phyloP scores from a whole-genome alignment of 2,113 vertebrate species.

The Chlorodrepanis virens region DNA sequence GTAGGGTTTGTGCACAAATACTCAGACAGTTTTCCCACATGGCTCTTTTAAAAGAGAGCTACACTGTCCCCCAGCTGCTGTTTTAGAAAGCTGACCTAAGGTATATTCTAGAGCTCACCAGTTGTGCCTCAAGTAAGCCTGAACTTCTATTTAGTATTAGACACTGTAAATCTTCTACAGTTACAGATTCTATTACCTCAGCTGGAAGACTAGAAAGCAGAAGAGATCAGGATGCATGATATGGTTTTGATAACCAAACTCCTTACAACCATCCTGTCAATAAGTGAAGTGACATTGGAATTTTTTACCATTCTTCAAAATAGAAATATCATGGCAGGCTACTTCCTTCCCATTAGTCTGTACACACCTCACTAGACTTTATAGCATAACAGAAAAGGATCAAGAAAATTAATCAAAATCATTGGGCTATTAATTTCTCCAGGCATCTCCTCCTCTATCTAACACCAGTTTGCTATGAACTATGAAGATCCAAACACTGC shows the following conservation, averaged over 20 bases:
- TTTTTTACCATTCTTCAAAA: neutral
- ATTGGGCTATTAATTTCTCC: neutral
- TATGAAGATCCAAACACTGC: neutral
- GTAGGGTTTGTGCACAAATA: neutral
- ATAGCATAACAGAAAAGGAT: neutral
- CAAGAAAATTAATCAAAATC: neutral
- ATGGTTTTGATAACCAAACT: neutral
- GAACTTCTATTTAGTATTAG: neutral
- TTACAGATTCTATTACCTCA: neutral
- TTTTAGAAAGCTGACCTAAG: neutral
- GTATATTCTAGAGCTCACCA: neutral
- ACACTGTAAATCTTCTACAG: neutral
- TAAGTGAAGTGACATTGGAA: neutral
- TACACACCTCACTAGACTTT: neutral
- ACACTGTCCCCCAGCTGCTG: neutral
- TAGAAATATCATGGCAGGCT: neutral
- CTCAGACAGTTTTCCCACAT: neutral
- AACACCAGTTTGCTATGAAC: neutral
- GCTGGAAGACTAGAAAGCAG: neutral
- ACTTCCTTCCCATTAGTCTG: neutral
- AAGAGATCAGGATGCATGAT: neutral
- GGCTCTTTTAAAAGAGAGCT: neutral
- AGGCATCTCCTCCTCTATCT: neutral
- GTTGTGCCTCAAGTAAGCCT: neutral
- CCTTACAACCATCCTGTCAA: neutral